Evolutionary conservation across 2,888 invertebrate genomes (phyloP).

Genomic region (Dasypogon diadema): DNA sequence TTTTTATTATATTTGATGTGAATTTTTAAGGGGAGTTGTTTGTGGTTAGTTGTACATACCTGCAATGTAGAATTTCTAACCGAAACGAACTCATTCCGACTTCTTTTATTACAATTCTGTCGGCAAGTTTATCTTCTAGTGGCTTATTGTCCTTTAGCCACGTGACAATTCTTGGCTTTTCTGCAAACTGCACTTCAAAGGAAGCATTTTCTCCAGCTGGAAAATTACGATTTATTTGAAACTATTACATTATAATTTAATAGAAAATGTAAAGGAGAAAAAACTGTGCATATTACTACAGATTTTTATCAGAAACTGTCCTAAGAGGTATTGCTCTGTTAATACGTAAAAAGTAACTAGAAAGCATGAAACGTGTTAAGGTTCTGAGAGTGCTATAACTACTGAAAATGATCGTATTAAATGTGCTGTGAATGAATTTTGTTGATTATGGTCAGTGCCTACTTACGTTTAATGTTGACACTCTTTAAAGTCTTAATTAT

Average conservation of each 20-base stretch:
- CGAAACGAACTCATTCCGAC: slow-evolving; percentile 75
- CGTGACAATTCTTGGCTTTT: slow-evolving; percentile 75
- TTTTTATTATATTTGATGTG: too few relatives aligned
- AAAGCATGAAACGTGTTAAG: slow-evolving; percentile 24
- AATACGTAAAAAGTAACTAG: not conserved
- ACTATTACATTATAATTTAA: not conserved
- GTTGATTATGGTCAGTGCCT: not conserved
- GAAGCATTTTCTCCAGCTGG: slow-evolving; percentile 85
- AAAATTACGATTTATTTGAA: slow-evolving; percentile 25
- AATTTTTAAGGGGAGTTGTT: too few relatives aligned
- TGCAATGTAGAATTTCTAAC: slow-evolving; percentile 80
- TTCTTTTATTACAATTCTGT: slow-evolving; percentile 76
- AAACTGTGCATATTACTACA: slow-evolving; percentile 6
- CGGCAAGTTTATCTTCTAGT: slow-evolving; percentile 80
- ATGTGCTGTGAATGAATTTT: not conserved
- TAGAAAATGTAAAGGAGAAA: not conserved
- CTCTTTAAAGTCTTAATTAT: slow-evolving; percentile 83
- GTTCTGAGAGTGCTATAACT: not conserved
- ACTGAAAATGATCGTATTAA: not conserved
- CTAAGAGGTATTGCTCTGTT: not conserved
- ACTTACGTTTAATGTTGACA: slow-evolving; percentile 85
- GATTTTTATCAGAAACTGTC: slow-evolving; percentile 3
- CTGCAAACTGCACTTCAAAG: slow-evolving; percentile 82
- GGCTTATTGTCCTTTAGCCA: slow-evolving; percentile 93
- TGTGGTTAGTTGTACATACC: slow-evolving; percentile 61